Conservation (phyloP, 2,888 invertebrate species). For the Erannis defoliaria region DNA sequence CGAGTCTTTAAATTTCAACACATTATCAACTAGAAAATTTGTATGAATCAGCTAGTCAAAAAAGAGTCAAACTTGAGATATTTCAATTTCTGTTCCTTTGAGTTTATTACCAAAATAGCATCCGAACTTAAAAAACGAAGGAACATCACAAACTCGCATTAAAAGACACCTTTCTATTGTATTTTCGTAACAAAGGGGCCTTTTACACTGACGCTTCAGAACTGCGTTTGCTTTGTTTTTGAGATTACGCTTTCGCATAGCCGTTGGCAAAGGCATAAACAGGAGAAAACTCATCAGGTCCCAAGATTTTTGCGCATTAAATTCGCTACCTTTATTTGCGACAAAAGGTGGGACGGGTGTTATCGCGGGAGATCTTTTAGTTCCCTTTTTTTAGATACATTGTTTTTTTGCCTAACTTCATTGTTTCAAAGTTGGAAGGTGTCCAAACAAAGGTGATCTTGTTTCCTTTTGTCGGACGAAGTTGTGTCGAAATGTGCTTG, state of each 20-base stretch:
- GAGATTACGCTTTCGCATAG: conserved; percentile 62
- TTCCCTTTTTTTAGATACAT: conserved; percentile 31
- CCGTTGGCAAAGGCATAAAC: conserved; percentile 54
- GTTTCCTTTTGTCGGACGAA: conserved; percentile 26
- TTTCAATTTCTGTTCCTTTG: conserved; percentile 28
- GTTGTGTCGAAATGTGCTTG: conserved; percentile 22
- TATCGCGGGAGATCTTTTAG: conserved; percentile 54
- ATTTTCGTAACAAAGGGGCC: conserved; percentile 53
- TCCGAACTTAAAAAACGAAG: conserved; percentile 42
- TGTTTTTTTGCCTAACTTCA: conserved; percentile 32
- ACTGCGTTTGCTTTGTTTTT: conserved; percentile 57
- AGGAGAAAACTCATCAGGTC: conserved; percentile 55
- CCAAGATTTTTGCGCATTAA: conserved; percentile 60
- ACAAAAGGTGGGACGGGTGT: conserved; percentile 59
- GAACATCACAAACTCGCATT: conserved; percentile 47
- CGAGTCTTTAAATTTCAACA: too few species aligned
- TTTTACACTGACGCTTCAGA: conserved; percentile 48
- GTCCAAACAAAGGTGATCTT: conserved; percentile 35
- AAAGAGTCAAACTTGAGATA: conserved; percentile 8
- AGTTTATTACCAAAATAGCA: conserved; percentile 29
- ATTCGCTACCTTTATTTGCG: conserved; percentile 58
- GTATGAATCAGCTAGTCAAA: conserved; percentile 4
- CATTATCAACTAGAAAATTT: too few species aligned
- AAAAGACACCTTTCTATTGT: conserved; percentile 56
- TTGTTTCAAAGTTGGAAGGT: conserved; percentile 38